Evolutionary conservation across 2,888 invertebrate species (phyloP).

Genomic region (Autographa gamma): DNA sequence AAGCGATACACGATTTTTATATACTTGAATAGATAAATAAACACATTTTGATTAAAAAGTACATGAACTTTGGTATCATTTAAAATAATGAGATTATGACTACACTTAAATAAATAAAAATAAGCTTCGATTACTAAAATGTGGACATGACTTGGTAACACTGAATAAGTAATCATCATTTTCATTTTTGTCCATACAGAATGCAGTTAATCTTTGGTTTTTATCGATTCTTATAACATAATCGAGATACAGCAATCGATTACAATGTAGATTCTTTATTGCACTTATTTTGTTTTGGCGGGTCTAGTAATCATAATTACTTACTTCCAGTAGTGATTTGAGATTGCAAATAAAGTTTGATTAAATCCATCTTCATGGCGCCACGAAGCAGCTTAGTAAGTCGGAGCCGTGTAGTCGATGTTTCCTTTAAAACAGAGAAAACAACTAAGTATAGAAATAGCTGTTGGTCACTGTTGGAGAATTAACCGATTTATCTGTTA

Average conservation of each 20-base stretch:
- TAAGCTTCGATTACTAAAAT: constrained; percentile 52
- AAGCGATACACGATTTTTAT: constrained; percentile 70
- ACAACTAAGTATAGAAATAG: neutral
- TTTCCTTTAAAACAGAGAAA: constrained; percentile 86
- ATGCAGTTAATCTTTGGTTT: constrained; percentile 42
- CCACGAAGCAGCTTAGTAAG: constrained; percentile 86
- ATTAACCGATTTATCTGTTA: too few species aligned
- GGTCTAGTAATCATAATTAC: constrained; percentile 27
- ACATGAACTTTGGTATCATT: constrained; percentile 44
- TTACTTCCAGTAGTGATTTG: constrained; percentile 25
- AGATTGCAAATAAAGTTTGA: constrained; percentile 53
- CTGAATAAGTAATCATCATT: constrained; percentile 20
- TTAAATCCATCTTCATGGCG: constrained; percentile 32
- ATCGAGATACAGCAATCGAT: constrained; percentile 18
- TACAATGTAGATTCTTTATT: constrained; percentile 17
- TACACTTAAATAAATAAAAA: constrained; percentile 58
- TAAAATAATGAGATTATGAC: constrained; percentile 37
- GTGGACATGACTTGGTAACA: constrained; percentile 49
- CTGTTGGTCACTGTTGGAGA: neutral
- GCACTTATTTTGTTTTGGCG: neutral
- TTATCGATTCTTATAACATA: neutral
- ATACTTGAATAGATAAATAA: constrained; percentile 40
- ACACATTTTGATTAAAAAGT: constrained; percentile 42
- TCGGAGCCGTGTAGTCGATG: constrained; percentile 92
- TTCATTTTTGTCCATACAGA: constrained; percentile 31